These are phyloP conservation scores for Potamilus streckersoni DNA, from an alignment of 1,140 invertebrate species.

Conservation along the genomic window DNA sequence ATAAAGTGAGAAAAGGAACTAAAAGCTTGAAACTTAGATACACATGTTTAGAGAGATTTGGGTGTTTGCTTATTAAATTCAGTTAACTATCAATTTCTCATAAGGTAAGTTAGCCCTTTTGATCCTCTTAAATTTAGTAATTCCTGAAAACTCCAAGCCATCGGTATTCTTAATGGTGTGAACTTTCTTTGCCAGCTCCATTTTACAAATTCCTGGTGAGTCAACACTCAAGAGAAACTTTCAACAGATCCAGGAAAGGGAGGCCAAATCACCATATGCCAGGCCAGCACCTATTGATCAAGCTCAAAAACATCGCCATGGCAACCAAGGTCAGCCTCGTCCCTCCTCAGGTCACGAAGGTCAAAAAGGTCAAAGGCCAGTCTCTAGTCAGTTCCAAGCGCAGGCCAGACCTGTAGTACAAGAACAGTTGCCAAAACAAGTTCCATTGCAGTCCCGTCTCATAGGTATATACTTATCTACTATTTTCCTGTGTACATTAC, in stretches of 20 bases:
- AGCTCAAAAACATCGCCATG: constrained; percentile 30
- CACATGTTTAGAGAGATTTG: too few relatives aligned
- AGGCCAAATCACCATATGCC: constrained; percentile 44
- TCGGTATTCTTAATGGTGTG: background rate
- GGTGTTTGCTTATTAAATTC: too few relatives aligned
- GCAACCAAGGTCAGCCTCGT: constrained; percentile 34
- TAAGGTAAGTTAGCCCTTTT: too few relatives aligned
- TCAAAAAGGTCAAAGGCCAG: constrained; percentile 30
- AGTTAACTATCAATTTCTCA: too few relatives aligned
- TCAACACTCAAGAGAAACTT: constrained; percentile 74
- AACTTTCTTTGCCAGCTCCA: constrained; percentile 53
- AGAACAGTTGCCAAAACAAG: constrained; percentile 40
- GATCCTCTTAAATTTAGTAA: too few relatives aligned
- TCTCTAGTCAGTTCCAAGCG: constrained; percentile 51
- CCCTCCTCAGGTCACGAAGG: constrained; percentile 46
- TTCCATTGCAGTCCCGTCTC: constrained; percentile 41
- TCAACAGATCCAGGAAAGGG: constrained; percentile 88
- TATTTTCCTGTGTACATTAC: too few relatives aligned
- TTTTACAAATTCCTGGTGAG: constrained; percentile 67
- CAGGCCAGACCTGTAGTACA: constrained; percentile 18
- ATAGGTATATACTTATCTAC: constrained; percentile 33
- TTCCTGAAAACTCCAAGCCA: too few relatives aligned
- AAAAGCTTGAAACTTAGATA: too few relatives aligned
- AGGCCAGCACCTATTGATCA: constrained; percentile 29
- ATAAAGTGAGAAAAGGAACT: too few relatives aligned